phyloP scores from a whole-genome alignment of 2,797 vertebrate species.

The Allobates femoralis region DNA sequence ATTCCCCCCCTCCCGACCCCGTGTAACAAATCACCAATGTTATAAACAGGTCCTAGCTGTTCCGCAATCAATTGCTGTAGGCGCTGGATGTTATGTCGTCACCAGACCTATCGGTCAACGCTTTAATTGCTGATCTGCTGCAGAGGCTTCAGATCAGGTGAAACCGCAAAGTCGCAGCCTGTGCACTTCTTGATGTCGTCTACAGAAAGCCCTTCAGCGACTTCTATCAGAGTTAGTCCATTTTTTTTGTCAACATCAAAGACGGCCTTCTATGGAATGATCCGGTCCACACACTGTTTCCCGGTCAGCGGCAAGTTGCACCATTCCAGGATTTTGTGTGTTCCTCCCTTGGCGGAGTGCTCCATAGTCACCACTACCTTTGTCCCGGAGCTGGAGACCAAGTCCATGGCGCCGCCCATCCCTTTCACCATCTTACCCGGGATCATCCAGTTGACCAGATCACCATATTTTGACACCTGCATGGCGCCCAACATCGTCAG shows the following conservation, averaged over 20 bases:
- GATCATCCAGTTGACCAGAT: too few species aligned
- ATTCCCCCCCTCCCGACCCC: too few species aligned
- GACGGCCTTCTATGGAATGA: constrained; percentile 98
- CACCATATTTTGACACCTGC: too few species aligned
- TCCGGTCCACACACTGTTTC: constrained; percentile 93
- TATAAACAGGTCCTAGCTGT: not conserved
- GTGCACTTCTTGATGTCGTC: constrained; percentile 93
- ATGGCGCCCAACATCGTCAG: too few species aligned
- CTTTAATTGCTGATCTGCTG: constrained; percentile 48
- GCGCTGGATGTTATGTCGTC: not conserved
- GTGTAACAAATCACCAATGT: constrained; percentile 9
- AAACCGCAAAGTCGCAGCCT: constrained; percentile 84
- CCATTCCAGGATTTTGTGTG: constrained; percentile 94
- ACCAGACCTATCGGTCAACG: not conserved
- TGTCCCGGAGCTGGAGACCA: constrained; percentile 92
- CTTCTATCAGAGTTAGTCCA: constrained; percentile 90
- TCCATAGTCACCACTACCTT: constrained; percentile 99
- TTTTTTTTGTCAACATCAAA: constrained; percentile 93
- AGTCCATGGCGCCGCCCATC: constrained; percentile 98
- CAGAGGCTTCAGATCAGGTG: constrained; percentile 27
- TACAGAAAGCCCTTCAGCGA: constrained; percentile 90
- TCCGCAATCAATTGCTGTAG: not conserved
- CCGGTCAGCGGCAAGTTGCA: constrained; percentile 93
- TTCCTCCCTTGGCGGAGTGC: constrained; percentile 95
- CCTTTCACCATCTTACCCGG: constrained; percentile 99